Percentiles rank a stretch among this genome's conserved stretches.
Evolutionary conservation across 2,888 invertebrate species (phyloP).

Genomic region (Sisyra nigra): DNA sequence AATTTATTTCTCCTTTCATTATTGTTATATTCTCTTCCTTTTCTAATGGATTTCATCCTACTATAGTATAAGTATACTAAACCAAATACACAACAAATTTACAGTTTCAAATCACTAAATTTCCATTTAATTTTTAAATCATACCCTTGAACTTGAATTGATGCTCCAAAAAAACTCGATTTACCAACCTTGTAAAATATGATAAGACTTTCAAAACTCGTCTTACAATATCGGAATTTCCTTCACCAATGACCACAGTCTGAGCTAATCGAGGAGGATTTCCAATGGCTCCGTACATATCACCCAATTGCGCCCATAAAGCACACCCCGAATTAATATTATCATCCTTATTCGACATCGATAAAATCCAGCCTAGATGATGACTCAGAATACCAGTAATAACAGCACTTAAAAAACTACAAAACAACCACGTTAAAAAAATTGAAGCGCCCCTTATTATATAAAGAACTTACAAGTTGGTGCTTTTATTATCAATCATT

Average conservation of each 20-base stretch:
- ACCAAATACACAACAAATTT: no score
- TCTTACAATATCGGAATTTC: constrained; percentile 46
- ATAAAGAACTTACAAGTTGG: constrained; percentile 63
- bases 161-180: no score
- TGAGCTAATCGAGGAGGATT: constrained; percentile 59
- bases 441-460: no score
- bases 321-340: constrained; percentile 47
- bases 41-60: no score
- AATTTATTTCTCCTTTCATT: no score
- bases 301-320: constrained; percentile 76
- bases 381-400: constrained; percentile 77
- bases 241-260: constrained; percentile 61
- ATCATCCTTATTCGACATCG: constrained; percentile 29
- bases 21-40: no score
- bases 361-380: constrained; percentile 83
- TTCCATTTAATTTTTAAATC: no score
- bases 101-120: no score
- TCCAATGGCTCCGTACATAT: constrained; percentile 73
- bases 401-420: constrained; percentile 78
- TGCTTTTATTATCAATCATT: constrained; percentile 65
- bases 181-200: constrained; percentile 52
- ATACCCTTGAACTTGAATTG: no score
- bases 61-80: no score
- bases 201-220: constrained; percentile 60
- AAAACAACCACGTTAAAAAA: constrained; percentile 22